These are phyloP conservation scores for Cataglyphis livida DNA, from an alignment of 2,888 invertebrate genomes.

Conservation along the genomic window DNA sequence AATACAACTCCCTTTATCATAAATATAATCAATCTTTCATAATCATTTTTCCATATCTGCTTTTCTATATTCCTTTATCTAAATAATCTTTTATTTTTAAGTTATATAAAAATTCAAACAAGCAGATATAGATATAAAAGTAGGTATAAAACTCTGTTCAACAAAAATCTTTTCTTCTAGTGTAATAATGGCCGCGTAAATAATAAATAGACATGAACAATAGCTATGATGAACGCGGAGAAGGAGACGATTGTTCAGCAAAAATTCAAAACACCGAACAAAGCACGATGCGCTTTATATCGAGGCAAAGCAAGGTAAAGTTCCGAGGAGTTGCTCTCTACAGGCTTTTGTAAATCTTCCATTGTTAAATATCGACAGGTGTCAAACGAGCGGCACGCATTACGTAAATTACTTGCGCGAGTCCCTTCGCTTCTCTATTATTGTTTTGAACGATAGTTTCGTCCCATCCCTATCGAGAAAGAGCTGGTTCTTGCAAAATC, in stretches of 20 bases:
- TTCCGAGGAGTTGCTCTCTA: conserved; percentile 14
- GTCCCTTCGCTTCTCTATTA: conserved; percentile 53
- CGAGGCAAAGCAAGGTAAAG: conserved; percentile 8
- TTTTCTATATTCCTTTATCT: not conserved
- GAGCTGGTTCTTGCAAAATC: conserved; percentile 18
- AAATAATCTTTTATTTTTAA: conserved; percentile 8
- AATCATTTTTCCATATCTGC: conserved; percentile 10
- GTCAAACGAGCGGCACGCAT: conserved; percentile 66
- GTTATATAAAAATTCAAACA: not conserved
- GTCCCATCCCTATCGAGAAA: not conserved
- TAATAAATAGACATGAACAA: not conserved
- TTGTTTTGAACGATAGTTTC: conserved; percentile 55
- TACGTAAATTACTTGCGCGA: conserved; percentile 66
- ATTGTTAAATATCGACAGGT: conserved; percentile 71
- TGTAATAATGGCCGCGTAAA: conserved; percentile 1
- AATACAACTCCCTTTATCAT: conserved; percentile 2
- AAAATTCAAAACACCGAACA: conserved; percentile 32
- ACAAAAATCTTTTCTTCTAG: not conserved
- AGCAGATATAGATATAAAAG: not conserved
- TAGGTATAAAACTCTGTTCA: not conserved
- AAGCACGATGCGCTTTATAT: conserved; percentile 32
- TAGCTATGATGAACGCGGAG: not conserved
- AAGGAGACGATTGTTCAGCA: conserved; percentile 29
- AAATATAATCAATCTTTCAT: conserved; percentile 1
- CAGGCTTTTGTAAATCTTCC: conserved; percentile 67